Conservation (phyloP, 2,113 vertebrate genomes). For the Lanius ludovicianus region DNA sequence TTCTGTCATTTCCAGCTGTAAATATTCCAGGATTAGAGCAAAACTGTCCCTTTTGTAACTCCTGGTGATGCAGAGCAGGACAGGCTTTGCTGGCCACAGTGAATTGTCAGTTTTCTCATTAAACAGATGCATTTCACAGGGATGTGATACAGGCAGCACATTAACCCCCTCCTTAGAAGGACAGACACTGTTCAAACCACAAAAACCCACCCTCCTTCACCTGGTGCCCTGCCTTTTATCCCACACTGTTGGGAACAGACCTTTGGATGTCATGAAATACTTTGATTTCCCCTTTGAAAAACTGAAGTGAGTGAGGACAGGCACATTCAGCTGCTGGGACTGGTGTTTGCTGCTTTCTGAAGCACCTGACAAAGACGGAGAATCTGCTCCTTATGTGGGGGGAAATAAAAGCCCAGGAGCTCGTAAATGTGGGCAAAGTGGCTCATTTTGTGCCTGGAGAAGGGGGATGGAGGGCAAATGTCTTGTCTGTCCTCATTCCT, state of each 20-base stretch:
- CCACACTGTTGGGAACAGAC: background rate
- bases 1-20: background rate
- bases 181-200: background rate
- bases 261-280: background rate
- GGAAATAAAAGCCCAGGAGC: background rate
- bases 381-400: fast-evolving
- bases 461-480: fast-evolving
- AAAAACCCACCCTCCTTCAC: background rate
- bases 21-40: background rate
- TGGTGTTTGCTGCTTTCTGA: background rate
- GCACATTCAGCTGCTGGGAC: fast-evolving
- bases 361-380: background rate
- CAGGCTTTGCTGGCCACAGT: background rate
- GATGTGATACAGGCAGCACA: background rate
- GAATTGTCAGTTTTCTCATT: background rate
- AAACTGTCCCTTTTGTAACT: background rate
- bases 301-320: fast-evolving
- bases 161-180: background rate
- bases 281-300: background rate
- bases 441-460: background rate
- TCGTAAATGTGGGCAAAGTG: background rate
- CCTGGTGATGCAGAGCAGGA: background rate
- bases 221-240: background rate
- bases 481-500: background rate
- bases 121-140: background rate